phyloP scores from a whole-genome alignment of 2,888 invertebrate species.

The Stegophylla sp. region DNA sequence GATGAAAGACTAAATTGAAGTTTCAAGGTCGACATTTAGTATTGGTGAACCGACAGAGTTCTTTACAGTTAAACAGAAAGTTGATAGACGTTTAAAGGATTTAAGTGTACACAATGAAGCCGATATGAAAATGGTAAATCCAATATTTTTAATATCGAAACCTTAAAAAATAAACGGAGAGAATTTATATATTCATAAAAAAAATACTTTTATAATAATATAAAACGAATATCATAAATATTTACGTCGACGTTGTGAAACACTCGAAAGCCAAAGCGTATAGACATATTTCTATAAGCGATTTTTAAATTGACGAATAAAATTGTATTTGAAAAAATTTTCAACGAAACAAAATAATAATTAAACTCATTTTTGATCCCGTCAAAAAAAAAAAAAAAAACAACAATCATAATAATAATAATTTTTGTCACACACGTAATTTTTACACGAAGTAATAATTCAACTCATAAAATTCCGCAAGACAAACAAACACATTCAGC shows the following conservation, averaged over 20 bases:
- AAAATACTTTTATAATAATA: too few species aligned
- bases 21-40: slow-evolving; percentile 2
- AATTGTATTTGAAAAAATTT: background rate
- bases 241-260: background rate
- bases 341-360: background rate
- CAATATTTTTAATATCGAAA: background rate
- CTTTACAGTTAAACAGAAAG: background rate
- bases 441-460: background rate
- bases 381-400: background rate
- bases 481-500: background rate
- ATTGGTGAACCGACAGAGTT: background rate
- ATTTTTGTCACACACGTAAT: background rate
- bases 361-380: background rate
- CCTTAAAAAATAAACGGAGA: background rate
- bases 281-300: background rate
- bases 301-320: background rate
- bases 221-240: too few species aligned
- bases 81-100: background rate
- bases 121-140: background rate
- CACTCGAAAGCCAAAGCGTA: background rate
- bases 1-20: slow-evolving; percentile 1
- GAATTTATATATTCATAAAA: background rate
- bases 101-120: background rate
- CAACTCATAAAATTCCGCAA: background rate
- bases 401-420: too few species aligned